Conservation (phyloP, 2,113 vertebrate genomes). For the Myodes glareolus region DNA sequence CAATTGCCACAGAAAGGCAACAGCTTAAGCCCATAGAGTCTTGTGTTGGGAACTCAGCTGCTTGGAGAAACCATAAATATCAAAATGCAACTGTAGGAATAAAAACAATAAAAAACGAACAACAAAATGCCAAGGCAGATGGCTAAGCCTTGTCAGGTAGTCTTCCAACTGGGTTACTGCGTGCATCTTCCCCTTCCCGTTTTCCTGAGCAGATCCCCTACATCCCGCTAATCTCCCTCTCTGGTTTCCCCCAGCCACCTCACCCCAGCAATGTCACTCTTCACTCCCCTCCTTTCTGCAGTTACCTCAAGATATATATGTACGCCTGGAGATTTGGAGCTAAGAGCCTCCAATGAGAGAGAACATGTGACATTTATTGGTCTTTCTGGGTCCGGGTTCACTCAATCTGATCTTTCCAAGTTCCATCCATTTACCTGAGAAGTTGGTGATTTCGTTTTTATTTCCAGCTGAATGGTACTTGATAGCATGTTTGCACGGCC, state of each 20-base stretch:
- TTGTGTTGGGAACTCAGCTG: not conserved
- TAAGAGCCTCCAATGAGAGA: not conserved
- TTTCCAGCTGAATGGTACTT: not conserved
- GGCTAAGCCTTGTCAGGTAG: not conserved
- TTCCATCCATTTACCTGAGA: not conserved
- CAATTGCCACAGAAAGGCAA: constrained; percentile 7
- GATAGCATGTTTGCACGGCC: not conserved
- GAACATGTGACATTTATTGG: not conserved
- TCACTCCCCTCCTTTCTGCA: not conserved
- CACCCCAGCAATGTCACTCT: not conserved
- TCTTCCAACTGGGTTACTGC: not conserved
- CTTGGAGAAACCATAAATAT: constrained; percentile 33
- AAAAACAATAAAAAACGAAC: constrained; percentile 38
- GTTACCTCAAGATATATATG: not conserved
- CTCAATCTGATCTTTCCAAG: not conserved
- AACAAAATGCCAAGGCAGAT: constrained; percentile 11
- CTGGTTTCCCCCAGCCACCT: not conserved
- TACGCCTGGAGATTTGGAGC: not conserved
- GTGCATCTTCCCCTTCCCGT: not conserved
- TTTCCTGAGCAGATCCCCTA: not conserved
- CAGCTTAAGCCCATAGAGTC: constrained; percentile 20
- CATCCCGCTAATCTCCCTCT: not conserved
- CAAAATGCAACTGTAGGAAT: constrained; percentile 5
- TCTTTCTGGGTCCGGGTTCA: not conserved
- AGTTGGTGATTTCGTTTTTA: not conserved